Percentiles rank a stretch among this genome's conserved stretches.
phyloP scores from a whole-genome alignment of 1,140 invertebrate genomes.

The Rhagoletis zephyria region DNA sequence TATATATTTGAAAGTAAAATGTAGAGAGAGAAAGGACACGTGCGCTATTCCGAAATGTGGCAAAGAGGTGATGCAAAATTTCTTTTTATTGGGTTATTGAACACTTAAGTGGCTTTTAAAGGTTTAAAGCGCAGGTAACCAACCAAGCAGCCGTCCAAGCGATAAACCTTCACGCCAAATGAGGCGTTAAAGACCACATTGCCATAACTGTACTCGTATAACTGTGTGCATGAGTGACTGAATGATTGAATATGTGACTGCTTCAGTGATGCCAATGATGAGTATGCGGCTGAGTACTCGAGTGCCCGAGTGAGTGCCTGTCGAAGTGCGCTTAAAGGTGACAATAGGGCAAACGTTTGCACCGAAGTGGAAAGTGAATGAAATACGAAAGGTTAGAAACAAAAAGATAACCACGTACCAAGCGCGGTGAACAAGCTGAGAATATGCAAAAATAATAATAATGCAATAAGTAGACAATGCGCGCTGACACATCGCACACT shows the following conservation, averaged over 20 bases:
- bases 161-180: neutral
- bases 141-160: neutral
- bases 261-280: neutral
- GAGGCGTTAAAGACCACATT: neutral
- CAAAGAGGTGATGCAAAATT: neutral
- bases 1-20: too few species aligned
- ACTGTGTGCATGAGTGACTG: neutral
- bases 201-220: neutral
- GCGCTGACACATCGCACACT: neutral
- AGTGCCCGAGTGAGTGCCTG: neutral
- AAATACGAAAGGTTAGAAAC: too few species aligned
- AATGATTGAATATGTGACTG: neutral
- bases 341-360: conserved; percentile 35
- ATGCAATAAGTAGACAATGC: neutral
- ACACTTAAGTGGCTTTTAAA: neutral
- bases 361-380: conserved; percentile 34
- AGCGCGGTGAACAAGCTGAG: neutral
- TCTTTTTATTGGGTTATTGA: neutral
- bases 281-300: neutral
- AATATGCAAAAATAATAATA: neutral
- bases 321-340: conserved; percentile 9
- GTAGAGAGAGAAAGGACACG: too few species aligned
- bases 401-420: neutral
- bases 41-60: too few species aligned
- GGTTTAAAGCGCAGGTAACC: conserved; percentile 2